These are phyloP conservation scores for Lepidurus arcticus DNA, from an alignment of 1,140 invertebrate genomes.

Conservation along the genomic window DNA sequence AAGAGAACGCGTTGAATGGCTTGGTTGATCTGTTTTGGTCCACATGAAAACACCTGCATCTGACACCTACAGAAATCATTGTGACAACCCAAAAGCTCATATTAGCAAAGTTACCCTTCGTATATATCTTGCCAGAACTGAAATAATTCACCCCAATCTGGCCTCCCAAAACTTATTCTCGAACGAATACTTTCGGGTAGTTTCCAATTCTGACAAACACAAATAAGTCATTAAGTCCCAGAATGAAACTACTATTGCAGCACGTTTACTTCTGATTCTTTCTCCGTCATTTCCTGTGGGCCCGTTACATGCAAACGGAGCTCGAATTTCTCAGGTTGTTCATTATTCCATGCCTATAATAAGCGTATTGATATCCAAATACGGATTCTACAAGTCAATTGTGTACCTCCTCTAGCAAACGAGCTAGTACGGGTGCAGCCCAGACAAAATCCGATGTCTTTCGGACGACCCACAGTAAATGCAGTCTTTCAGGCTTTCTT, in stretches of 20 bases:
- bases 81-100: neutral
- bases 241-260: neutral
- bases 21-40: slow-evolving; percentile 22
- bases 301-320: slow-evolving; percentile 1
- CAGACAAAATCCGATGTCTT: slow-evolving; percentile 1
- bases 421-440: slow-evolving; percentile 25
- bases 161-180: slow-evolving; percentile 22
- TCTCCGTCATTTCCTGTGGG: neutral
- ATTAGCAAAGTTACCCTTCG: neutral
- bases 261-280: neutral
- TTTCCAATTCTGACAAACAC: neutral
- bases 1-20: neutral
- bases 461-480: slow-evolving; percentile 23
- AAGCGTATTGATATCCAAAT: neutral
- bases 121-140: slow-evolving; percentile 15
- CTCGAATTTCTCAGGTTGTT: slow-evolving; percentile 13
- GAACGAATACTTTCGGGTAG: neutral
- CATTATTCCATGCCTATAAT: slow-evolving; percentile 9
- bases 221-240: neutral
- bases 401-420: slow-evolving; percentile 2
- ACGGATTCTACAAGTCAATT: neutral
- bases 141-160: slow-evolving; percentile 4
- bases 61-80: neutral
- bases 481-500: slow-evolving; percentile 23
- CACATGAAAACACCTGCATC: slow-evolving; percentile 23